These are phyloP conservation scores for Spodoptera frugiperda DNA, from an alignment of 1,140 invertebrate genomes.

Conservation along the genomic window DNA sequence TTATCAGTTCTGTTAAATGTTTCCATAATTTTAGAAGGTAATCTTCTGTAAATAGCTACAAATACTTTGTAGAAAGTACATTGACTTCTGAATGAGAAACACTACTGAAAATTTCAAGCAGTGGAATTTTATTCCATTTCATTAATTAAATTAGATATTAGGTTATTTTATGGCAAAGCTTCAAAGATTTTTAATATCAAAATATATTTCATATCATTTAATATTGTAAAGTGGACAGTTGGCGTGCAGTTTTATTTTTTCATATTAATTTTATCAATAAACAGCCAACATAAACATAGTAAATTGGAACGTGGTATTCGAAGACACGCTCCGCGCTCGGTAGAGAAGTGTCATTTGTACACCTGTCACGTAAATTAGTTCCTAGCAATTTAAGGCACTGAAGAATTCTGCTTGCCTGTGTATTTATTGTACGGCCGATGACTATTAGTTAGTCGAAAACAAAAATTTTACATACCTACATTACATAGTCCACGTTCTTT, in stretches of 20 bases:
- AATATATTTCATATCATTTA: too few species aligned
- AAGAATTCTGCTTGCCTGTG: constrained; percentile 12
- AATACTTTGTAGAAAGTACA: too few species aligned
- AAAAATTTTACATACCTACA: constrained; percentile 13
- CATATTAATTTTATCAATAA: constrained; percentile 19
- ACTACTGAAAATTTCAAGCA: neutral
- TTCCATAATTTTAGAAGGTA: too few species aligned
- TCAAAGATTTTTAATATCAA: too few species aligned
- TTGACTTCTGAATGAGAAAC: too few species aligned
- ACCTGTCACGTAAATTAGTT: constrained; percentile 41
- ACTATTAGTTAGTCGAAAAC: constrained; percentile 23
- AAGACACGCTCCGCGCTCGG: constrained; percentile 1
- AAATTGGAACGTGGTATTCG: constrained; percentile 21
- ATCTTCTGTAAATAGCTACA: too few species aligned
- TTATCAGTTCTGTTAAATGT: too few species aligned
- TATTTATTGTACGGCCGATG: constrained; percentile 33
- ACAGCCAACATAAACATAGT: neutral
- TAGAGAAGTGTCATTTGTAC: constrained; percentile 19
- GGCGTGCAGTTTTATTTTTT: neutral
- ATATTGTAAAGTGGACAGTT: neutral
- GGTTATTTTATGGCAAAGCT: too few species aligned
- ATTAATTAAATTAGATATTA: too few species aligned
- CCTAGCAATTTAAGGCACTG: constrained; percentile 36
- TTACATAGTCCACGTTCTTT: constrained; percentile 3
- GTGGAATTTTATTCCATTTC: neutral